Percentiles rank a stretch among this genome's conserved stretches.
phyloP scores from a whole-genome alignment of 2,113 vertebrate species.

The Heterotilapia buettikoferi region DNA sequence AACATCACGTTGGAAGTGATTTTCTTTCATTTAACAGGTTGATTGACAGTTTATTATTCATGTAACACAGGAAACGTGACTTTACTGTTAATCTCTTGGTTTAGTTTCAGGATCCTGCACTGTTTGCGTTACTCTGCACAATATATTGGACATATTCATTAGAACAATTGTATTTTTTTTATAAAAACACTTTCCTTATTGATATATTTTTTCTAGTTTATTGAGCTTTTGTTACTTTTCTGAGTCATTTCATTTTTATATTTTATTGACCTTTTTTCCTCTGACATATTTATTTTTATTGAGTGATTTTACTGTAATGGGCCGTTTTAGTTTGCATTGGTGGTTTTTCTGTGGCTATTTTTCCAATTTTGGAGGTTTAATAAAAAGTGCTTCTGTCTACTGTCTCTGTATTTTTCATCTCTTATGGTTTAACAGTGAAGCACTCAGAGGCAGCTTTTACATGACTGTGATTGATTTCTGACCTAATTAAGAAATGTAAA shows the following conservation, averaged over 20 bases:
- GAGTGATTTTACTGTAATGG: neutral
- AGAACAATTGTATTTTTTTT: neutral
- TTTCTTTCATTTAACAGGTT: neutral
- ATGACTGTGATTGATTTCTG: neutral
- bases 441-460: neutral
- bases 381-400: neutral
- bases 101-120: fast-evolving
- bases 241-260: neutral
- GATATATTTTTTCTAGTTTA: neutral
- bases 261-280: neutral
- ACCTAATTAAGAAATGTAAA: neutral
- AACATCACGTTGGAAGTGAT: neutral
- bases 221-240: neutral
- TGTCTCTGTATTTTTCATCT: neutral
- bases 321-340: neutral
- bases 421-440: neutral
- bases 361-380: neutral
- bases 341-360: neutral
- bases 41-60: fast-evolving
- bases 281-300: neutral
- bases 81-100: neutral
- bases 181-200: neutral
- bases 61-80: fast-evolving
- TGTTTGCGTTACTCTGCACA: neutral
- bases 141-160: fast-evolving